phyloP scores from a whole-genome alignment of 1,140 invertebrate species.

The Homalodisca vitripennis region DNA sequence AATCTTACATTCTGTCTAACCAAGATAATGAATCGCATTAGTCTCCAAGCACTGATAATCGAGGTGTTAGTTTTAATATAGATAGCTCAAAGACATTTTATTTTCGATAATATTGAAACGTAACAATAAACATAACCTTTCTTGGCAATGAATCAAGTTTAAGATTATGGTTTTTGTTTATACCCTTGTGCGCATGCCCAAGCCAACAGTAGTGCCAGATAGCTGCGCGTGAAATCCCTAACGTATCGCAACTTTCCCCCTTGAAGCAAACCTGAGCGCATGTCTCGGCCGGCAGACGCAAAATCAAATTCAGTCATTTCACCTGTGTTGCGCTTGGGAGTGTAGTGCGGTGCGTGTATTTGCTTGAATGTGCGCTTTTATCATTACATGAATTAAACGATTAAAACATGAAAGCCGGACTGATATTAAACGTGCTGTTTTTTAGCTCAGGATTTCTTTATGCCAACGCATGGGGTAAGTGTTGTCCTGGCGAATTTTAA shows the following conservation, averaged over 20 bases:
- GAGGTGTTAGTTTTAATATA: too few species aligned
- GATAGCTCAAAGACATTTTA: too few species aligned
- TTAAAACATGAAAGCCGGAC: neutral
- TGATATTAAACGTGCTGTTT: neutral
- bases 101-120: too few species aligned
- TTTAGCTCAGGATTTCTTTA: neutral
- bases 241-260: neutral
- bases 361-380: conserved; percentile 12
- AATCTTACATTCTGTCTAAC: too few species aligned
- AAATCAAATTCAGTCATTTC: conserved; percentile 12
- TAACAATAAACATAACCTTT: too few species aligned
- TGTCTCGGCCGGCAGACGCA: neutral
- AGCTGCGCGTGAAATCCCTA: too few species aligned
- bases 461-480: conserved; percentile 9
- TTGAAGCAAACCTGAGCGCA: conserved; percentile 3
- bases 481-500: neutral
- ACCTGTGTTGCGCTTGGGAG: neutral
- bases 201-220: too few species aligned
- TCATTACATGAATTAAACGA: neutral
- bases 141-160: too few species aligned
- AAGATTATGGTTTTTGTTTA: too few species aligned
- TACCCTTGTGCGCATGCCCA: too few species aligned
- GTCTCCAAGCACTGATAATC: too few species aligned
- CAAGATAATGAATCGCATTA: too few species aligned
- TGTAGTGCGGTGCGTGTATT: neutral